Conservation (phyloP, 2,888 invertebrate species). For the Hanleya hanleyi region DNA sequence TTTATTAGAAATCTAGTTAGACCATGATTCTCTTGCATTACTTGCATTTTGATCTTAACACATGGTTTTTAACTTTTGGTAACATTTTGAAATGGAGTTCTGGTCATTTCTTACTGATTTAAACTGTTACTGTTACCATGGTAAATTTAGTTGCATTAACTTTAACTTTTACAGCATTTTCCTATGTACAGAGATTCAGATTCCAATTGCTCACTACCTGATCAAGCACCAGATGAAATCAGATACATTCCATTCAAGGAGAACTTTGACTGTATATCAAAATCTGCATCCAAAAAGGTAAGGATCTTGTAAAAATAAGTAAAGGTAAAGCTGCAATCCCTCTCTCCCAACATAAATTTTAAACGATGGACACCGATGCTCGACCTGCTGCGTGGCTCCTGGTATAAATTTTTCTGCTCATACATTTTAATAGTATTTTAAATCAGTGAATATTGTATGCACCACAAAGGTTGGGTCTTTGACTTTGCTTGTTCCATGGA, state of each 20-base stretch:
- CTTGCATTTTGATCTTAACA: no score
- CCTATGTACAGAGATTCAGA: constrained; percentile 94
- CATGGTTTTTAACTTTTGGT: no score
- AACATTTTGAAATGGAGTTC: not conserved
- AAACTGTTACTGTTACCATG: not conserved
- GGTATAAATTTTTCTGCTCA: no score
- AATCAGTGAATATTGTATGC: no score
- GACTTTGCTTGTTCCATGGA: no score
- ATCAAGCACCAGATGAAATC: constrained; percentile 83
- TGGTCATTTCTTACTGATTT: not conserved
- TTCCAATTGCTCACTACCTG: constrained; percentile 82
- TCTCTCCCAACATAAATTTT: no score
- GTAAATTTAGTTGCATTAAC: not conserved
- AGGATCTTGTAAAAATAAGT: not conserved
- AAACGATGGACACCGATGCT: no score
- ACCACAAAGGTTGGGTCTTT: no score
- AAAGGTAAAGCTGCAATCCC: not conserved
- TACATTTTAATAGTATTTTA: no score
- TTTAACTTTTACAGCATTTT: constrained; percentile 84
- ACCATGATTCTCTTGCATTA: no score
- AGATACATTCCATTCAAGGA: constrained; percentile 83
- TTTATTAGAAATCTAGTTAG: no score
- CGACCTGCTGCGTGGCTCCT: no score
- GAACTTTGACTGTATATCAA: constrained; percentile 92
- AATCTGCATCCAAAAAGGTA: constrained; percentile 82